phyloP scores from a whole-genome alignment of 2,888 invertebrate genomes.

The Norana najaformis region DNA sequence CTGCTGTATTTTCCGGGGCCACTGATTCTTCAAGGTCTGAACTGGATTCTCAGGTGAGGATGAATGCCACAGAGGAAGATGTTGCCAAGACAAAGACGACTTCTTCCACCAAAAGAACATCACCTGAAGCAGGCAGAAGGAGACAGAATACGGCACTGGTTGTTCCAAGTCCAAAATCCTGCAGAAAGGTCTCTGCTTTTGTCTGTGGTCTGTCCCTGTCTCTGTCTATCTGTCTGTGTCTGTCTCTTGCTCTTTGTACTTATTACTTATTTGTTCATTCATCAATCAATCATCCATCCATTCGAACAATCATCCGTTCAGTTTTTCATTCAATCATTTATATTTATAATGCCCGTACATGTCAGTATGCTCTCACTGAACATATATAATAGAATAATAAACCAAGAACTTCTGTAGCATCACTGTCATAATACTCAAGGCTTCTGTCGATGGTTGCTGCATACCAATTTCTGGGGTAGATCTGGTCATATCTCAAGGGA shows the following conservation, averaged over 20 bases:
- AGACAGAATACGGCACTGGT: slow-evolving; percentile 1
- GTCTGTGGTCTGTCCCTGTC: neutral
- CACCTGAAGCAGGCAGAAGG: neutral
- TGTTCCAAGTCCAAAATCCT: slow-evolving; percentile 22
- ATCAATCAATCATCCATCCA: neutral
- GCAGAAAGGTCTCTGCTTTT: neutral
- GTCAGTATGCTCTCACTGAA: neutral
- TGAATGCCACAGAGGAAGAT: neutral
- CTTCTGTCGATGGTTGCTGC: too few relatives aligned
- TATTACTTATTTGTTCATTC: neutral
- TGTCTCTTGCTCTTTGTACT: neutral
- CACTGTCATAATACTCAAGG: too few relatives aligned
- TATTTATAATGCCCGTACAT: neutral
- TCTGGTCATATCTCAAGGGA: too few relatives aligned
- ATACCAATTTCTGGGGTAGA: too few relatives aligned
- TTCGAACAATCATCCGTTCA: neutral
- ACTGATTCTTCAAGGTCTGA: neutral
- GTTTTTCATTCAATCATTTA: neutral
- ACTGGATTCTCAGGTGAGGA: neutral
- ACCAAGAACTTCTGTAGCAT: too few relatives aligned
- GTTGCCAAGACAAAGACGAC: neutral
- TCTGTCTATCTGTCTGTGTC: neutral
- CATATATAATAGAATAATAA: too few relatives aligned
- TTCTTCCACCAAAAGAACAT: neutral
- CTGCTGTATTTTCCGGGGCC: neutral